Evolutionary conservation across 2,797 vertebrate species (phyloP), one percentile per base, ranked within the genome.

Genomic region (Balearica regulorum): DNA sequence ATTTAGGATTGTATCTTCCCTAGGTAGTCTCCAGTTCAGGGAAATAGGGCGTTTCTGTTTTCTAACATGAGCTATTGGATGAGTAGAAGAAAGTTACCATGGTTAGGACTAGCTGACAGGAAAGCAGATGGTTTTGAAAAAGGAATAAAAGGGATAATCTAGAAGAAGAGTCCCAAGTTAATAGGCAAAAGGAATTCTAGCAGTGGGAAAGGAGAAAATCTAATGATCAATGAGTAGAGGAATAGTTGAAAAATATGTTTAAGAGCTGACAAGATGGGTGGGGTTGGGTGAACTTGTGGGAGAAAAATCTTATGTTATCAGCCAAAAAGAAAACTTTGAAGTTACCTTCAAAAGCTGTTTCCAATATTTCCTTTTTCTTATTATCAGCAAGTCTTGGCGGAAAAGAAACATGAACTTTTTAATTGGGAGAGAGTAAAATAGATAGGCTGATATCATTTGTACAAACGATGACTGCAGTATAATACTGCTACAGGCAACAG

Each of bases 261-360:
- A 84, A 94, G 75, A 96, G 55, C 64, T 93, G 64, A 86, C 48
- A 84, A 87, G 65, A 78, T 78, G 85, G 31, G 83, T 87, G 80
- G 43, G 17, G 44, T 71, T 89, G 75, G 18, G 31, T 80, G 49
- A 85, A 72, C 15, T 71, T 35, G 13, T 81, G 44, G 31, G 49
- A 86, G 46, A 93, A 94, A 92, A 89, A 55, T 78, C 26, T 79
- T 83, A 6, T 3, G 2, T 70, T 92, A 73, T 68, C 60, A 61
- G 73, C 70, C 90, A 92, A 84, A 87, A 72, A 79, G 58, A 83
- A 73, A 51, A 39, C 68, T 96, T 84, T 92, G 64, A 92, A 82
- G 72, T 90, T 89, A 91, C 81, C 86, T 94, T 94, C 83, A 94
- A 90, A 93, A 61, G 75, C 64, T 86, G 77, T 82, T 96, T 53